Evolutionary conservation across 2,888 invertebrate genomes (phyloP), one percentile per base, ranked within the genome.

Genomic region (Hemicrepidius hirtus): DNA sequence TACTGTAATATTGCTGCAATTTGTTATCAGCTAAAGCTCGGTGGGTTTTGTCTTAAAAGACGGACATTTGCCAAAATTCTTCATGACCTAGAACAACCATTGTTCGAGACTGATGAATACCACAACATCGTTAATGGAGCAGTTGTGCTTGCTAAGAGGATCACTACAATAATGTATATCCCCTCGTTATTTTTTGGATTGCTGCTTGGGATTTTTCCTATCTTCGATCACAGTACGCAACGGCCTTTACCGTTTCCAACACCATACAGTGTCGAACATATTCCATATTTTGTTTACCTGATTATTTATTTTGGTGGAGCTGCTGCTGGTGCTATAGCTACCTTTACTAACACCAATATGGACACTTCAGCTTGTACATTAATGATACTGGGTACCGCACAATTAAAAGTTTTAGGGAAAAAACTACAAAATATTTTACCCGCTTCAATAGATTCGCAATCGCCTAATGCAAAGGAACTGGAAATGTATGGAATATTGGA

Each of bases 301-400:
- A 5, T 5, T 1, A 32, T 55, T 28, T 55, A 55, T 7, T 1
- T 0, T 0, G 28, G 24, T 32, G 55, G 28, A 18, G 28, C 28
- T 28, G 0, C 16, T 32, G n/a, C 55, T 0, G 55, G 32, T 16
- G 55, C 28, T 13, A 7, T 55, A 28, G 55, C 55, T 32, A 55
- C 55, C 0, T 4, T 55, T 7, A 55, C 55, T 6, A 55, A 55
- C 32, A 55, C 55, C 10, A 55, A 55, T 9, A 7, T 55, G 16
- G 55, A 55, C 18, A 55, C 55, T 6, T 28, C 28, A 16, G 55
- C 55, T 9, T 55, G 55, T 18, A 32, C 32, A 32, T 55, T 55
- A 10, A 55, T 55, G 55, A 55, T 55, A 12, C 6, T 55, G 1
- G 24, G 55, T 13, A 32, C 13, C 13, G 35, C 55, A 13, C 55